phyloP scores from a whole-genome alignment of 2,888 invertebrate species.

The Nomada ferruginata region DNA sequence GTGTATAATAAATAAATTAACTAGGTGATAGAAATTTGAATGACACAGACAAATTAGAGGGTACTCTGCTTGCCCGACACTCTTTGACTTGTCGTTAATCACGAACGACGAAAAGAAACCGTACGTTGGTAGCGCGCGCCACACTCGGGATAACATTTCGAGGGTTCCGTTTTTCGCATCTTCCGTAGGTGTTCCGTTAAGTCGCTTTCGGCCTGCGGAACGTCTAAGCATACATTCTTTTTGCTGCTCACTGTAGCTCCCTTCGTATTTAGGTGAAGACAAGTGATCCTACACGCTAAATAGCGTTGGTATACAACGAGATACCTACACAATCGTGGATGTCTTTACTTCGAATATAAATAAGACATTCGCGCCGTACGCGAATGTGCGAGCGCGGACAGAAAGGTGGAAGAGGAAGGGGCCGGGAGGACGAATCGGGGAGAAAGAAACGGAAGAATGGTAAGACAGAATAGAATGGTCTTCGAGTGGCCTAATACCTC shows the following conservation, averaged over 20 bases:
- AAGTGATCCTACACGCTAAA: slow-evolving; percentile 64
- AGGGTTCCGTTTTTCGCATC: too few species aligned
- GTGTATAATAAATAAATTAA: too few species aligned
- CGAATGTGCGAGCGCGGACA: slow-evolving; percentile 57
- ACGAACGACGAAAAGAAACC: too few species aligned
- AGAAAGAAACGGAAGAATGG: slow-evolving; percentile 14
- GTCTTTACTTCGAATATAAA: slow-evolving; percentile 63
- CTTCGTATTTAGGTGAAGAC: slow-evolving; percentile 60
- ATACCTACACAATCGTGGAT: slow-evolving; percentile 58
- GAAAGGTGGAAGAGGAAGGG: slow-evolving; percentile 1
- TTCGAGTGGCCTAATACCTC: slow-evolving; percentile 57
- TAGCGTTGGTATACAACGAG: slow-evolving; percentile 67
- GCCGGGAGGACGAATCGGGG: neutral
- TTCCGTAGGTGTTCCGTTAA: neutral
- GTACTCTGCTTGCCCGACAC: too few species aligned
- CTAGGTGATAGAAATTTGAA: too few species aligned
- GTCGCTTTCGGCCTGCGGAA: neutral
- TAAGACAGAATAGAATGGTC: slow-evolving; percentile 48
- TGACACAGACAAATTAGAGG: too few species aligned
- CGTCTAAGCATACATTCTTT: slow-evolving; percentile 26
- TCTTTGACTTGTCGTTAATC: too few species aligned
- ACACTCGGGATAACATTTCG: too few species aligned
- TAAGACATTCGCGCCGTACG: slow-evolving; percentile 61
- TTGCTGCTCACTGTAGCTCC: slow-evolving; percentile 44
- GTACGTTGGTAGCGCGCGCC: too few species aligned